Conservation (phyloP, 2,797 vertebrate genomes). For the Amblyraja radiata region DNA sequence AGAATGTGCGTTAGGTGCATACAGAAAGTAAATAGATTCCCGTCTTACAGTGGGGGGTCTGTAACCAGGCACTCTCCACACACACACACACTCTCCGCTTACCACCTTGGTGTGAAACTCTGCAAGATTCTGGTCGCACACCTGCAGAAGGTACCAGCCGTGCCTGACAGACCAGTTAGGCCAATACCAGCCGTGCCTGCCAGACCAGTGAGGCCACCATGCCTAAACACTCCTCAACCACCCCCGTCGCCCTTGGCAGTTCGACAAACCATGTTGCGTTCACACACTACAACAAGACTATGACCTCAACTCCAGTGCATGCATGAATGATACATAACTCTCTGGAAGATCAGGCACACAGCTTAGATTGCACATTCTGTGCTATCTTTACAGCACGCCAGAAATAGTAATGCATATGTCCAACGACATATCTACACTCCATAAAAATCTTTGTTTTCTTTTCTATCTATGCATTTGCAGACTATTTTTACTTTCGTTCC, state of each 20-base stretch:
- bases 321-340: neutral
- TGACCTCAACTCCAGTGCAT: constrained; percentile 16
- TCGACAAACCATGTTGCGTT: neutral
- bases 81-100: neutral
- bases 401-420: constrained; percentile 3
- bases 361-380: neutral
- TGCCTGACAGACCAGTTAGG: neutral
- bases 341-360: neutral
- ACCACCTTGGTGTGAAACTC: neutral
- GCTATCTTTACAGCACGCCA: neutral
- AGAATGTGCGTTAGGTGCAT: neutral
- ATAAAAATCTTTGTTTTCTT: constrained; percentile 37
- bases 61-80: neutral
- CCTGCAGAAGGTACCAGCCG: neutral
- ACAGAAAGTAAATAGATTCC: neutral
- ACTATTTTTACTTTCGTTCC: constrained; percentile 12
- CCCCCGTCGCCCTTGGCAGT: neutral
- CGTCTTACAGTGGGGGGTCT: neutral
- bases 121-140: neutral
- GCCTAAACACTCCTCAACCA: neutral
- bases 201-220: neutral
- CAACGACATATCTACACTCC: neutral
- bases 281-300: neutral
- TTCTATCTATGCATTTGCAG: neutral
- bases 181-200: neutral